Evolutionary conservation across 2,888 invertebrate genomes (phyloP).

Genomic region (Kryphioiulus occultus): DNA sequence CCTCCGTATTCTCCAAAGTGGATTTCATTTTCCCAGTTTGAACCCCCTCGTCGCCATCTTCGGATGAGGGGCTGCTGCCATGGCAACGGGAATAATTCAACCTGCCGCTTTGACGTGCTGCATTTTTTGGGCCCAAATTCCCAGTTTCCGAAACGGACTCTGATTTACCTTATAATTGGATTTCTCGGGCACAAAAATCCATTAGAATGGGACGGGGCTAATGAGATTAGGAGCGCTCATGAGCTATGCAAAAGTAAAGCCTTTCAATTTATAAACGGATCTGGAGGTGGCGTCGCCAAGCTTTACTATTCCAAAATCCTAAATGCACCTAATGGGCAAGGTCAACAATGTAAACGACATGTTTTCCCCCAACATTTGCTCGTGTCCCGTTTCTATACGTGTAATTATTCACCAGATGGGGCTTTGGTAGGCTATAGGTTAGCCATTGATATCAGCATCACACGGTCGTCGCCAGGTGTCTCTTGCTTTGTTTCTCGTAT

Average conservation of each 20-base stretch:
- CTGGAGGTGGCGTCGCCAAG: not conserved
- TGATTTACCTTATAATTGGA: slow-evolving; percentile 35
- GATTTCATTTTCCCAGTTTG: not conserved
- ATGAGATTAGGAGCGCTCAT: not conserved
- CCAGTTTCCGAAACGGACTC: not conserved
- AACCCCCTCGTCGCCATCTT: not conserved
- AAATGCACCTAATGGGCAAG: not conserved
- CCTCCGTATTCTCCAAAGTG: not conserved
- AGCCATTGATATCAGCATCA: not conserved
- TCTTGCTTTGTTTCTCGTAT: not conserved
- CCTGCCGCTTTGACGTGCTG: not conserved
- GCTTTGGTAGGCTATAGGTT: not conserved
- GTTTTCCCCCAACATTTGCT: not conserved
- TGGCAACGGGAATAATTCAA: slow-evolving; percentile 32
- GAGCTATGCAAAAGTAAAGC: slow-evolving; percentile 29
- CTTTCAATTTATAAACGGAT: slow-evolving; percentile 36
- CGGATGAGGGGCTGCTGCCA: slow-evolving; percentile 28
- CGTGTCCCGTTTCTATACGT: not conserved
- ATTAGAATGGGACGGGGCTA: not conserved
- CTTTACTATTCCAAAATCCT: not conserved
- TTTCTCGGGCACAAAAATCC: not conserved
- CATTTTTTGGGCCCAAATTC: not conserved
- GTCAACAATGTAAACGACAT: slow-evolving; percentile 4
- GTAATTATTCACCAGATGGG: slow-evolving; percentile 2
- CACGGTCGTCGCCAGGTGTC: not conserved